These are phyloP conservation scores for Oscheius sp. DNA, from an alignment of 1,140 invertebrate genomes.

Conservation along the genomic window DNA sequence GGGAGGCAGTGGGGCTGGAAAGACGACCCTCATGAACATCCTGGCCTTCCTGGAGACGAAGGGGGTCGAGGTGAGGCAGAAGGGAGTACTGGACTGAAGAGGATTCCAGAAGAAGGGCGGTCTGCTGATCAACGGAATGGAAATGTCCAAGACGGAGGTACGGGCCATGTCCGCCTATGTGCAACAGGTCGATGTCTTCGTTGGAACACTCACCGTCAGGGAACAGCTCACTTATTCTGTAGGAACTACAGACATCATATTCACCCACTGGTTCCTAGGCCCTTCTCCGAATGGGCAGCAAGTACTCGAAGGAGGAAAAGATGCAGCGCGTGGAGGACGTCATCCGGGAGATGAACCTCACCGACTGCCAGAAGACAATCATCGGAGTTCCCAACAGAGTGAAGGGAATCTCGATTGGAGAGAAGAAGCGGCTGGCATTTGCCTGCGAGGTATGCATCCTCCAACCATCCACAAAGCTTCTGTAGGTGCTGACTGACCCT, in stretches of 20 bases:
- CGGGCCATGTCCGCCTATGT: slow-evolving; percentile 64
- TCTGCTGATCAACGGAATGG: slow-evolving; percentile 44
- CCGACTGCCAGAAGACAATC: slow-evolving; percentile 74
- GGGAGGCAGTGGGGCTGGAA: slow-evolving; percentile 86
- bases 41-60: slow-evolving; percentile 65
- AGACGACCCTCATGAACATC: slow-evolving; percentile 86
- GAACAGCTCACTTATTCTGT: slow-evolving; percentile 63
- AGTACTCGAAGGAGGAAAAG: slow-evolving; percentile 15
- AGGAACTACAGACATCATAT: not conserved
- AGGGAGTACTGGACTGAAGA: too few species aligned
- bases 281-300: slow-evolving; percentile 22
- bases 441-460: slow-evolving; percentile 57
- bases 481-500: slow-evolving; percentile 70
- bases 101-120: slow-evolving; percentile 8
- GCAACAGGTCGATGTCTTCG: slow-evolving; percentile 66
- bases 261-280: slow-evolving; percentile 7
- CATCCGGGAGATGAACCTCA: slow-evolving; percentile 25
- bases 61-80: too few species aligned
- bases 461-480: slow-evolving; percentile 16
- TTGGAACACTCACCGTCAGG: slow-evolving; percentile 65
- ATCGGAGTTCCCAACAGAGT: slow-evolving; percentile 64
- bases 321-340: slow-evolving; percentile 27
- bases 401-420: slow-evolving; percentile 69
- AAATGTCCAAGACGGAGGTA: slow-evolving; percentile 29
- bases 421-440: slow-evolving; percentile 63